phyloP scores from a whole-genome alignment of 2,113 vertebrate species.

The Chelonoidis abingdonii region DNA sequence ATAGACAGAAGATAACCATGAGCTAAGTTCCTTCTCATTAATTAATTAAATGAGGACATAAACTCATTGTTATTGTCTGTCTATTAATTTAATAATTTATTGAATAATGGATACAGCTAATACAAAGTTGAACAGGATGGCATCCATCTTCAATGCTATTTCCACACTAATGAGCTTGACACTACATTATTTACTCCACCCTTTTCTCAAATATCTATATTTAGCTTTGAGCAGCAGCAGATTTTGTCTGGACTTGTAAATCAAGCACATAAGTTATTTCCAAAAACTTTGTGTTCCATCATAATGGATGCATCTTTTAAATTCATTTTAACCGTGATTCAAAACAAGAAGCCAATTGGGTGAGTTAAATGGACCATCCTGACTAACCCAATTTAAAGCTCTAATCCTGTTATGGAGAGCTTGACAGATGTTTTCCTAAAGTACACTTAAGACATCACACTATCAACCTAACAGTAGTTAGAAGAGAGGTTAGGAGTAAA shows the following conservation, averaged over 20 bases:
- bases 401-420: neutral
- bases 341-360: neutral
- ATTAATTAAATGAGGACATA: slow-evolving; percentile 71
- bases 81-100: slow-evolving; percentile 76
- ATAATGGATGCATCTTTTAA: neutral
- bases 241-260: neutral
- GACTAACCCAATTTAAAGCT: neutral
- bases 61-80: slow-evolving; percentile 44
- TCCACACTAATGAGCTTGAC: slow-evolving; percentile 61
- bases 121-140: slow-evolving; percentile 31
- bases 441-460: neutral
- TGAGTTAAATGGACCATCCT: neutral
- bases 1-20: slow-evolving; percentile 63
- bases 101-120: slow-evolving; percentile 68
- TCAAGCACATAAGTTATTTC: neutral
- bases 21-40: slow-evolving; percentile 66
- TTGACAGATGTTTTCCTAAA: neutral
- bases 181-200: slow-evolving; percentile 31
- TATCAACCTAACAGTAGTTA: neutral
- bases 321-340: neutral
- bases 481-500: neutral
- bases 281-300: neutral
- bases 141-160: slow-evolving; percentile 55
- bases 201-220: slow-evolving; percentile 46
- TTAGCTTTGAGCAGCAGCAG: neutral